Base-by-base conservation (phyloP, 2,113 vertebrate species). In the Asarcornis scutulata region DNA sequence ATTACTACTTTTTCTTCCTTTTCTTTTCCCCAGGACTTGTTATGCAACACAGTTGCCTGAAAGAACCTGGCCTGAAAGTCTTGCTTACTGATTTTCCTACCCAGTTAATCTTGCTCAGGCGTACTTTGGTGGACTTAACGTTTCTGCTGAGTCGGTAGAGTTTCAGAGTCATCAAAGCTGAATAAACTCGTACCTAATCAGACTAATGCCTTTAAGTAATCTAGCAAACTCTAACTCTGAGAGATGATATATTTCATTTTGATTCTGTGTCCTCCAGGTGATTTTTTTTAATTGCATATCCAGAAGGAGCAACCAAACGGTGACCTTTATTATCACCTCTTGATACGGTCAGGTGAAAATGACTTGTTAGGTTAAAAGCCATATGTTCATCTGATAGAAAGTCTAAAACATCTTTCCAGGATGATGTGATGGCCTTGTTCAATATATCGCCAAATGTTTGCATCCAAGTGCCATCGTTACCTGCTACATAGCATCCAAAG, bases 1-100 rank as follows among this genome's bases (percentile, higher is more conserved):
- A 83, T 1, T 0, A 17, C 9, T n/a, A 36, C 50, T 13, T 31
- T 40, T 89, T 86, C 38, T 76, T 50, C 27, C 6, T 42, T 67
- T 66, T 38, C 36, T 81, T 76, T 38, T 16, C 69, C 29, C 9
- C 13, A n/a, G 58, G 44, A 42, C 22, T 58, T 44, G 36, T 96
- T 96, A 96, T 71, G 56, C 50, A 94, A 86, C 84, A 40, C 21
- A 42, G 71, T 91, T 88, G 84, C 87, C 89, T 94, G 75, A 93
- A 92, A 92, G 75, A 89, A 91, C 75, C 84, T 94, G 89, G 53
- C 55, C 82, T 94, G 34, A 53, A 67, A 93, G 67, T 89, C 91
- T 92, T 88, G 85, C 89, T 96, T 95, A 80, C 87, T 94, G 72
- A 46, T 95, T 91, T 94, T 88, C 72, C n/a, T 89, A 29, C 29